A percentile compares a stretch with the other conserved stretches of the same genome.
Evolutionary conservation across 2,113 vertebrate genomes (phyloP).

Genomic region (Siniperca chuatsi): DNA sequence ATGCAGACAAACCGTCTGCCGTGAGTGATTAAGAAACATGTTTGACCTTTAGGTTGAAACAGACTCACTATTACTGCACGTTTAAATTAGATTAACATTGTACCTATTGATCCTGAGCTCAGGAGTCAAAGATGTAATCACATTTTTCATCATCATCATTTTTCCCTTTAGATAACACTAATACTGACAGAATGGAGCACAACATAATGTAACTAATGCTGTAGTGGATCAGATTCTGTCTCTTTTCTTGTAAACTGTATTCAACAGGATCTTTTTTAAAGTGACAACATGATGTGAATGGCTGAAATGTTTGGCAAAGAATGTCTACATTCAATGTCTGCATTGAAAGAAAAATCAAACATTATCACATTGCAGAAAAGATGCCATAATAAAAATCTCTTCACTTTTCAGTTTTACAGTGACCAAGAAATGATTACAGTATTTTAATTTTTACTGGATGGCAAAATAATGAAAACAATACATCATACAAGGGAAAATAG

Average conservation of each 20-base stretch:
- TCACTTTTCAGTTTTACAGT: constrained; percentile 15
- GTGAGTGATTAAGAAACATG: not conserved
- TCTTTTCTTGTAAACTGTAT: not conserved
- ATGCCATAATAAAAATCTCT: not conserved
- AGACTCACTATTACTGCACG: not conserved
- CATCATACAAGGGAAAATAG: constrained; percentile 34
- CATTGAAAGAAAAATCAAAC: constrained; percentile 1
- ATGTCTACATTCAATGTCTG: not conserved
- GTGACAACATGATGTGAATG: not conserved
- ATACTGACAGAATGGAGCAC: not conserved
- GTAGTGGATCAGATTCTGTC: not conserved
- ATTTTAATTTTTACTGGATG: constrained; percentile 41
- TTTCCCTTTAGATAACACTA: constrained; percentile 12
- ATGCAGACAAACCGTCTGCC: constrained; percentile 19
- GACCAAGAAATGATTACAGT: constrained; percentile 22
- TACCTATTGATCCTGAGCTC: constrained; percentile 27
- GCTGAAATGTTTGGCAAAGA: not conserved
- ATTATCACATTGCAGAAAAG: not conserved
- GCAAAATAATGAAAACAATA: constrained; percentile 62
- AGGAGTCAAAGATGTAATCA: constrained; percentile 12
- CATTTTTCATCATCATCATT: not conserved
- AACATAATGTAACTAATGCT: not conserved
- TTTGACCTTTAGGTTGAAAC: constrained; percentile 21
- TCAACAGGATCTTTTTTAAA: not conserved
- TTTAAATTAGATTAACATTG: constrained; percentile 24